phyloP scores from a whole-genome alignment of 2,888 invertebrate species.

The Thera britannica region DNA sequence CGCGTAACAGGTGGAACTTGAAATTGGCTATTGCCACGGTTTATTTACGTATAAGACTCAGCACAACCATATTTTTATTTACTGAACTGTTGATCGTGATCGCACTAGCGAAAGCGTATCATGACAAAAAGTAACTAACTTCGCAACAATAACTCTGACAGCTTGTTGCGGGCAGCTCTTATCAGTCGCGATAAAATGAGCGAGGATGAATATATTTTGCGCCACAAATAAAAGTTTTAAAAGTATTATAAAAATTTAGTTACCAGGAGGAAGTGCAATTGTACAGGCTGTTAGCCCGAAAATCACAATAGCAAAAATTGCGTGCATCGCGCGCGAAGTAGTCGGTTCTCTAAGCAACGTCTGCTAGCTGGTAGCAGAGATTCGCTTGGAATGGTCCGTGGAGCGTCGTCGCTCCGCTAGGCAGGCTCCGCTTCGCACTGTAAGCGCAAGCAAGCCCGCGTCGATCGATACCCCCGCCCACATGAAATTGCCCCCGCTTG shows the following conservation, averaged over 20 bases:
- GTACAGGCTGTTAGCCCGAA: constrained; percentile 56
- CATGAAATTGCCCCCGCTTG: constrained; percentile 58
- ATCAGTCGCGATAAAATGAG: constrained; percentile 41
- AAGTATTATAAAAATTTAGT: constrained; percentile 44
- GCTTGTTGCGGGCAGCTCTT: constrained; percentile 36
- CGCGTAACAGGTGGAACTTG: constrained; percentile 58
- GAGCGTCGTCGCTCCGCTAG: constrained; percentile 24
- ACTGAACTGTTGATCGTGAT: constrained; percentile 14
- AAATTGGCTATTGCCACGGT: constrained; percentile 11
- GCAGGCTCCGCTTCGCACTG: constrained; percentile 36
- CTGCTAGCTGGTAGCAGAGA: too few species aligned
- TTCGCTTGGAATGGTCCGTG: constrained; percentile 18
- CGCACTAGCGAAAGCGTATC: constrained; percentile 4
- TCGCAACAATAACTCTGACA: constrained; percentile 24
- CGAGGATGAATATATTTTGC: constrained; percentile 16
- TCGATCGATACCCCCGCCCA: constrained; percentile 81
- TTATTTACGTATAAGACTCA: neutral
- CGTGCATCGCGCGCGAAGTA: constrained; percentile 56
- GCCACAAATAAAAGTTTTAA: constrained; percentile 23
- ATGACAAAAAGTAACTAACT: constrained; percentile 24
- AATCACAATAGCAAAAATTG: constrained; percentile 52
- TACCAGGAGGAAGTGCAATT: constrained; percentile 64
- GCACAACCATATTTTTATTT: constrained; percentile 3
- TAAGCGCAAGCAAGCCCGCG: constrained; percentile 66
- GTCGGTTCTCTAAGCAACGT: too few species aligned